Base-by-base conservation (phyloP, 1,140 invertebrate species). In the Bicyclus anynana region DNA sequence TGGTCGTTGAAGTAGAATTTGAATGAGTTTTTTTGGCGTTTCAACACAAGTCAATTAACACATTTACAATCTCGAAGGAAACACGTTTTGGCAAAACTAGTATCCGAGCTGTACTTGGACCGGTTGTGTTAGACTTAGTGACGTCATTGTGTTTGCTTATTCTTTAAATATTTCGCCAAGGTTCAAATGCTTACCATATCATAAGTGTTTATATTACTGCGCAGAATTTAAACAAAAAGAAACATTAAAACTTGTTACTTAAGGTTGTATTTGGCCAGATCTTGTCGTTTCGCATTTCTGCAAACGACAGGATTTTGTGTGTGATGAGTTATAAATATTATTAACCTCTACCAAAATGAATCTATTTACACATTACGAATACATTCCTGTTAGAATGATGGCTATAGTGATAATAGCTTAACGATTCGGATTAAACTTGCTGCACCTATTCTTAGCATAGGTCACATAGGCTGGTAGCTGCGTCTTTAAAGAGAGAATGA, bases 61-160 rank as follows among this genome's bases (percentile, higher is more conserved):
- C 29, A 33, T 40, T 14, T 40, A 14, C 16, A 7, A 40, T 48
- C 46, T 48, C 26, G 13, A 40, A 54, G 46, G 47, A 63, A 61
- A 63, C 61, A 53, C 49, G 61, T 63, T 63, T 63, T 47, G 61
- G 40, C 55, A 58, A 63, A 62, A 63, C 60, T 56, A 52, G 60
- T 47, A 54, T 51, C n/a, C 29, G 47, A 27, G 29, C 33, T 42
- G 38, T 48, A 38, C 20, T 12, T 42, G n/a, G 42, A 37, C 52
- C 14, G 29, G 47, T 55, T 62, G 26, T 27, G 5, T 13, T 48
- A 26, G 46, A 27, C 42, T 29, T 7, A 21, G 10, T 40, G 23
- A 50, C 48, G 42, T 51, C 48, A 52, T 48, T 58, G 3, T 37
- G 12, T 40, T 40, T 40, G 37, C 6, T 40, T 40, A 40, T 16